Base-by-base conservation (phyloP, 2,888 invertebrate species). In the Microctonus aethiopoides region DNA sequence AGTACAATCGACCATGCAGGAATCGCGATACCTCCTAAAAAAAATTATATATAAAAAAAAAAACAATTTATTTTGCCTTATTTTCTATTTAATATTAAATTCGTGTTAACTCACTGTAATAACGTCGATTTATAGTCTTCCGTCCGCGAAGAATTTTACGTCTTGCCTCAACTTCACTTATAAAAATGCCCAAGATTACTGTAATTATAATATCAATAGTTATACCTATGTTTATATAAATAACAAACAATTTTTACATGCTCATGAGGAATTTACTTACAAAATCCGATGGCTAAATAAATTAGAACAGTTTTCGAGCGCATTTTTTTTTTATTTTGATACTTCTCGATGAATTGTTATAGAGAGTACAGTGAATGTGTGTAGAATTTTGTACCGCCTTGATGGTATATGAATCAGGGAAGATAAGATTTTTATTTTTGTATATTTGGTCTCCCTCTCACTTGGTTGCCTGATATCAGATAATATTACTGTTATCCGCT, bases 1-100 rank as follows among this genome's bases (percentile, higher is more conserved):
- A 93, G 81, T 71, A 93, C 90, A 71, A 94, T 90, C 0, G 92
- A 91, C 94, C 94, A 95, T 0, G 93, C 93, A 72, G 95, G 94
- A 76, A 94, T 91, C 10, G 91, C 90, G 66, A 90, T 90, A 62
- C 92, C 91, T 85, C 87, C 94, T 94, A 75, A 80, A 85, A 85
- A 70, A 63, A 51, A 70, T 24, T 26, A 16, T 36, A 39, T 24
- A 36, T 66, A 1, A 39, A 11, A 36, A 11, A 36, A 60, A 39
- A 29, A 57, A 20, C 41, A 46, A 59, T 24, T 22, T 24, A 22
- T 64, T 60, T 13, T 57, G 13, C 41, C 26, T 51, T 41, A 68
- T 52, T 65, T 62, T 65, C 39, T n/a, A 29, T 29, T 29, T 7
- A 29, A 29, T 29, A 13, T 64, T 63, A 61, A 51, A 60, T 39